Percentiles rank a stretch among this genome's conserved stretches.
Evolutionary conservation across 2,888 invertebrate species (phyloP).

Genomic region (Elmis aenea): DNA sequence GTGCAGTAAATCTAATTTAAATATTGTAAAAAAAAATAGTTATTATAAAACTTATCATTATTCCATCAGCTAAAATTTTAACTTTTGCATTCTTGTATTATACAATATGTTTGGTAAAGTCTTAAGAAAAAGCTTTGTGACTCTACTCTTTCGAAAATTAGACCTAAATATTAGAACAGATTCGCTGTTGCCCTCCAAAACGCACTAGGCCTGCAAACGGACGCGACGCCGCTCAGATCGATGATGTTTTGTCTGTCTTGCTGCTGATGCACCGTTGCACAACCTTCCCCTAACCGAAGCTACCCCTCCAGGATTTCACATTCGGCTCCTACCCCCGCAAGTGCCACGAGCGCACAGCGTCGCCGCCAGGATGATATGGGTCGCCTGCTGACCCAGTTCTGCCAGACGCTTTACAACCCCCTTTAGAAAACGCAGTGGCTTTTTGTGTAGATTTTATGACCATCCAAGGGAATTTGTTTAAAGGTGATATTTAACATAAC

Average conservation of each 20-base stretch:
- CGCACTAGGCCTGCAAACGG: conserved; percentile 25
- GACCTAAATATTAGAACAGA: conserved; percentile 5
- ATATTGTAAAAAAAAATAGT: too few species aligned
- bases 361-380: conserved; percentile 26
- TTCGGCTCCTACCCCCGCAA: conserved; percentile 22
- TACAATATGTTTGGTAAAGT: too few species aligned
- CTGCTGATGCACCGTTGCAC: conserved; percentile 32
- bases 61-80: too few species aligned
- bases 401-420: conserved; percentile 32
- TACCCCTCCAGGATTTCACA: conserved; percentile 24
- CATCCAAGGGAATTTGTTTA: conserved; percentile 7
- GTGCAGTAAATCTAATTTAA: too few species aligned
- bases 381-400: conserved; percentile 33
- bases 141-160: too few species aligned
- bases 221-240: conserved; percentile 26
- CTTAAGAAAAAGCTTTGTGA: too few species aligned
- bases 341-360: conserved; percentile 20
- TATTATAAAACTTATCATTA: too few species aligned
- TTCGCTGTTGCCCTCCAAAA: conserved; percentile 16
- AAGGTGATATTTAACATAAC: too few species aligned
- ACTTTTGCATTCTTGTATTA: too few species aligned
- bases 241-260: conserved; percentile 33
- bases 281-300: conserved; percentile 18
- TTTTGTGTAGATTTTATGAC: conserved; percentile 18
- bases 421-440: conserved; percentile 33